Conservation (phyloP, 2,888 invertebrate genomes). For the Hypolimnas misippus region DNA sequence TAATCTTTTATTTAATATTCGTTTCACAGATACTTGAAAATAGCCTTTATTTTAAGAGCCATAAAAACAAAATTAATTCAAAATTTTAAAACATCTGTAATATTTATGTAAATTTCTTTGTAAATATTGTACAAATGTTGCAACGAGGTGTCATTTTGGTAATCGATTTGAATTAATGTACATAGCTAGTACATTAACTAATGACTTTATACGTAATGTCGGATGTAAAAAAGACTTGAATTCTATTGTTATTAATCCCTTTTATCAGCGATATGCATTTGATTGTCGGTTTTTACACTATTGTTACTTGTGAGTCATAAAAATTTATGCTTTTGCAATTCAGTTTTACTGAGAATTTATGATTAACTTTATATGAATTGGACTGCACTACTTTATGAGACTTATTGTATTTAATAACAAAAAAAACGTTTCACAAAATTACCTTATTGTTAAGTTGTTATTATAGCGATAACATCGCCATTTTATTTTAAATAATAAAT, state of each 20-base stretch:
- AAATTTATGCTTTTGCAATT: background rate
- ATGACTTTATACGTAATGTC: background rate
- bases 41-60: slow-evolving; percentile 12
- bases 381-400: background rate
- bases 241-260: slow-evolving; percentile 3
- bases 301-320: background rate
- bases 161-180: background rate
- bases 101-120: background rate
- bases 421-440: too few species aligned
- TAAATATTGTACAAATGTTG: slow-evolving; percentile 14
- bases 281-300: background rate
- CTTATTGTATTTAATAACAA: background rate
- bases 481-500: too few species aligned
- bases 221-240: background rate
- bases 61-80: background rate
- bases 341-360: background rate
- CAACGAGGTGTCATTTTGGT: background rate
- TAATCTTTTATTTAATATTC: slow-evolving; percentile 29
- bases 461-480: too few species aligned
- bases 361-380: background rate
- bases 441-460: too few species aligned
- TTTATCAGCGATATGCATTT: slow-evolving; percentile 4
- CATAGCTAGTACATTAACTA: background rate
- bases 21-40: background rate
- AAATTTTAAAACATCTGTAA: too few species aligned